These are phyloP conservation scores for Nymphalis polychloros DNA, from an alignment of 2,888 invertebrate species.

Conservation along the genomic window DNA sequence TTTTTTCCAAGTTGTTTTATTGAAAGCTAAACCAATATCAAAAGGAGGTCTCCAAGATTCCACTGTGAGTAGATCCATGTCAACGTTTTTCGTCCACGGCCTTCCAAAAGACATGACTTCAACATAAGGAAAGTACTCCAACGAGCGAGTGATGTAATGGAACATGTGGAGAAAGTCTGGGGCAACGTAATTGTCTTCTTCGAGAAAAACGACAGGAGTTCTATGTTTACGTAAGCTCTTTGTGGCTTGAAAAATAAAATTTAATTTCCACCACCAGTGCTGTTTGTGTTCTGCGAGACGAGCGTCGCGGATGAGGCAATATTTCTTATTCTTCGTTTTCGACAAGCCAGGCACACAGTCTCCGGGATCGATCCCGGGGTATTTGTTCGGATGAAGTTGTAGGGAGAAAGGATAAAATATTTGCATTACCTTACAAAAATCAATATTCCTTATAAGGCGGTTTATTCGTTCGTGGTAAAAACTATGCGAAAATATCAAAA, in stretches of 20 bases:
- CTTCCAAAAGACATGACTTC: conserved; percentile 52
- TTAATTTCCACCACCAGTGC: conserved; percentile 65
- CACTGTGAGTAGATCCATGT: conserved; percentile 46
- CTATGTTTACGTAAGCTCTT: conserved; percentile 41
- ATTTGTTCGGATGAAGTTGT: conserved; percentile 50
- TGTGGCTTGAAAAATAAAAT: conserved; percentile 49
- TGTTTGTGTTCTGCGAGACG: conserved; percentile 50
- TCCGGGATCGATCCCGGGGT: conserved; percentile 48
- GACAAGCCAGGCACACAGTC: conserved; percentile 39
- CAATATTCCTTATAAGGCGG: conserved; percentile 46
- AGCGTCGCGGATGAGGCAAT: conserved; percentile 47
- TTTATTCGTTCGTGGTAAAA: conserved; percentile 50
- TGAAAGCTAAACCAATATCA: conserved; percentile 54
- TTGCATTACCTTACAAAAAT: conserved; percentile 58
- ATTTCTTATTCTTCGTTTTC: background rate
- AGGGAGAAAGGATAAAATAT: conserved; percentile 57
- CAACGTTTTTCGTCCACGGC: conserved; percentile 37
- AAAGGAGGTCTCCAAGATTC: conserved; percentile 55
- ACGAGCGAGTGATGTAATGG: conserved; percentile 42
- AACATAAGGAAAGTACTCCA: conserved; percentile 43
- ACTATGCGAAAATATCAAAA: conserved; percentile 60
- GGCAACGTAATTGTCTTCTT: conserved; percentile 53
- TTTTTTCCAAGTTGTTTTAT: conserved; percentile 50
- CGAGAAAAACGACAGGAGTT: conserved; percentile 52
- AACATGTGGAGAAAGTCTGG: conserved; percentile 55